Base-by-base conservation (phyloP, 2,888 invertebrate species). In the Acrobasis consociella region DNA sequence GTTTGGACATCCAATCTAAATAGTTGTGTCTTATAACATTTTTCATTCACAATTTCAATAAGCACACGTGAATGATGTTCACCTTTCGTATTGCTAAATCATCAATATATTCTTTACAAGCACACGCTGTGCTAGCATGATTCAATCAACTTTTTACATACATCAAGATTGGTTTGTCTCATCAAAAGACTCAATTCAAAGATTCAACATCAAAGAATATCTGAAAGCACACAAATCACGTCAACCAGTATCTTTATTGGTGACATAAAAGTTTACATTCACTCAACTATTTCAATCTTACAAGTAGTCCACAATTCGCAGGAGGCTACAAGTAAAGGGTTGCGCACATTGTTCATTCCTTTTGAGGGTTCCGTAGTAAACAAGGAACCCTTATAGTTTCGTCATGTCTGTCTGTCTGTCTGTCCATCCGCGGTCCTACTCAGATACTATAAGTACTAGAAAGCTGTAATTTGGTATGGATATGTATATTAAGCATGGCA, bases 211-310 rank as follows among this genome's bases (percentile, higher is more conserved):
- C 56, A 56, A 55, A 56, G 56, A 11, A 17, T 56, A 56, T 56
- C 56, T 56, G 16, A 22, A 15, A 39, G 56, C n/a, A 16, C 11
- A 56, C 56, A 56, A 56, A 56, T 56, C 56, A 56, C 39, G 42
- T 52, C 56, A 11, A 22, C 15, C 39, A 42, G 42, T 60, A 60
- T 60, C 50, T 60, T 60, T 60, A 60, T 60, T 50, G 50, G 37
- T 17, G 50, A 49, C 50, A 60, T 60, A 60, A 55, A 62, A 62
- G 55, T 62, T 62, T 55, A 62, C 55, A 49, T 53, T 50, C 39
- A 50, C 31, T 10, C 22, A 17, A 13, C 42, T 22, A 51, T 60
- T 42, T 42, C 39, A 42, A 52, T 60, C 39, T 60, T 17, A 60
- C 17, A 42, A 50, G 51, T 52, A 51, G 51, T 50, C 22, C 51